phyloP scores from a whole-genome alignment of 1,140 invertebrate genomes.

The Magallana ariakensis region DNA sequence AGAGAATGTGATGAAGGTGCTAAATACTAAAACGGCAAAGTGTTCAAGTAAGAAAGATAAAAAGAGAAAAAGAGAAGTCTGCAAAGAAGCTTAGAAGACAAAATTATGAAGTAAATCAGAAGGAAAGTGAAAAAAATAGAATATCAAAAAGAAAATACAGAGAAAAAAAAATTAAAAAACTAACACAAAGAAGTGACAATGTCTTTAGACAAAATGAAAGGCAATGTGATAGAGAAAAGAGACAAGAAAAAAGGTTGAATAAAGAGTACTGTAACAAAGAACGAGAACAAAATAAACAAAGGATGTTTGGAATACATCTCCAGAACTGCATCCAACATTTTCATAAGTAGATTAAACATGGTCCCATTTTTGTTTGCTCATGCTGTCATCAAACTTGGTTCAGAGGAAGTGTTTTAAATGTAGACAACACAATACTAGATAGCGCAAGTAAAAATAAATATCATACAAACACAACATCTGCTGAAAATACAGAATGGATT shows the following conservation, averaged over 20 bases:
- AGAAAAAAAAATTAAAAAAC: conserved; percentile 5
- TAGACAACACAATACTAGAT: background rate
- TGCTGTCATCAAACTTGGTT: conserved; percentile 47
- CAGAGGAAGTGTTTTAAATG: background rate
- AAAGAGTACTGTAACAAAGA: conserved; percentile 2
- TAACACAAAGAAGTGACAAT: background rate
- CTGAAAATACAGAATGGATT: conserved; percentile 40
- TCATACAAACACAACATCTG: conserved; percentile 23
- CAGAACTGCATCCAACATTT: conserved; percentile 30
- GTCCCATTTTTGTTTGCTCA: conserved; percentile 43
- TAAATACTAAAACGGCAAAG: too few species aligned
- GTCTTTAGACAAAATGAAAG: conserved; percentile 6
- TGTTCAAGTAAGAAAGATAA: too few species aligned
- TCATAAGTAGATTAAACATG: conserved; percentile 22
- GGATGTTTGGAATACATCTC: background rate
- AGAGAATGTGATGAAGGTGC: too few species aligned
- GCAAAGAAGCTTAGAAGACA: too few species aligned
- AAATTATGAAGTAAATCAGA: too few species aligned
- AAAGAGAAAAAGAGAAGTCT: too few species aligned
- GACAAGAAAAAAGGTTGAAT: background rate
- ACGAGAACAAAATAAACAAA: conserved; percentile 14
- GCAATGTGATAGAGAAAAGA: background rate
- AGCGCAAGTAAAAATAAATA: background rate
- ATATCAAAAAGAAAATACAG: background rate
- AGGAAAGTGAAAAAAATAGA: too few species aligned